phyloP scores from a whole-genome alignment of 2,113 vertebrate species.

The Xenotilapia longispinis region DNA sequence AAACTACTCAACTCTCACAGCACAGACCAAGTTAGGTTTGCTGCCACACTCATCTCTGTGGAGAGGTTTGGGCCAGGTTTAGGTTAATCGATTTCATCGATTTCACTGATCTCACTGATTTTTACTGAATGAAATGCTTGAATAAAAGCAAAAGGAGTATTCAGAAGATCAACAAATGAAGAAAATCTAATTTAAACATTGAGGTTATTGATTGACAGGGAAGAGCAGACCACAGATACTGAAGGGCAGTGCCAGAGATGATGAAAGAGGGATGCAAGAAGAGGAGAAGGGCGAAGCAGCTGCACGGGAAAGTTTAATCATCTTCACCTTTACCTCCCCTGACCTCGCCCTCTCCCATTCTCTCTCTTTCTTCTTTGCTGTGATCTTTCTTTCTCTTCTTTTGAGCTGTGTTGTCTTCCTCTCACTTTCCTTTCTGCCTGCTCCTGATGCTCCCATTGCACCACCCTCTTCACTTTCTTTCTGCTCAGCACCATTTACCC shows the following conservation, averaged over 20 bases:
- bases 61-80: not conserved
- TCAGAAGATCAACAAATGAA: not conserved
- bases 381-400: not conserved
- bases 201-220: not conserved
- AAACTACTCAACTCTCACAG: not conserved
- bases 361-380: not conserved
- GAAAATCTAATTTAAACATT: not conserved
- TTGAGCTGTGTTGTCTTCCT: not conserved
- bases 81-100: rapidly evolving
- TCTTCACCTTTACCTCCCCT: constrained; percentile 16
- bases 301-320: not conserved
- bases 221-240: not conserved
- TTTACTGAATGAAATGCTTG: not conserved
- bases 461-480: no score
- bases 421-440: not conserved
- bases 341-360: not conserved
- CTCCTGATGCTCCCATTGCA: no score
- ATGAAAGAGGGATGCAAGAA: constrained; percentile 36
- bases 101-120: not conserved
- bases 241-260: constrained; percentile 3
- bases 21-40: not conserved
- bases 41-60: not conserved
- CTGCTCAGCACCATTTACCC: not conserved
- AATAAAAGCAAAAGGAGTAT: not conserved
- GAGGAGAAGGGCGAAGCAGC: constrained; percentile 3